Base-by-base conservation (phyloP, 2,797 vertebrate species). In the Knipowitschia caucasica region DNA sequence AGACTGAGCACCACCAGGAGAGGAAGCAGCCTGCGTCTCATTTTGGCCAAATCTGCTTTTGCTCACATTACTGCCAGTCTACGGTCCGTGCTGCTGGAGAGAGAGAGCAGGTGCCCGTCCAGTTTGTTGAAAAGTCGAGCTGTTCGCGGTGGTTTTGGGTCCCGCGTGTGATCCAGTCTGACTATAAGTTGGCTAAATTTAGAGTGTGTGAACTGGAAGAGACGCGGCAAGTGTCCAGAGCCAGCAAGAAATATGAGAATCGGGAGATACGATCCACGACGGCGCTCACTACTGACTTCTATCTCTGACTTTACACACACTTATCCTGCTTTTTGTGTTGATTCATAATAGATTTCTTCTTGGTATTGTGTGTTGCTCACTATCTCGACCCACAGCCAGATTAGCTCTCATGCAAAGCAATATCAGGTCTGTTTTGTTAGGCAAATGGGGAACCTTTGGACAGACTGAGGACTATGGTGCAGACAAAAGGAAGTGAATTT, bases 171-270 rank as follows among this genome's bases (percentile, higher is more conserved):
- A 71, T 61, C 7, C 36, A 1, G 50, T 67, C 64, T 27, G 69
- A 74, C 74, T 86, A 79, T 61, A 74, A 74, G 54, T 53, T 69
- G 31, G 77, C 74, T 91, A 90, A 80, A 83, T 80, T 88, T 90
- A 90, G 89, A 83, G 65, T 9, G 57, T 81, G 85, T 77, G 82
- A 89, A 85, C 74, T 62, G 59, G 69, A 49, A 76, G 82, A 77
- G 70, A 76, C 30, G 47, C 50, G 68, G 51, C 7, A 34, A 66
- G 67, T 31, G 59, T 58, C 45, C 69, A 67, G 64, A 61, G 69
- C 60, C 67, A 53, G 64, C 43, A 45, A 56, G 83, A 77, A 89
- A 91, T 71, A 62, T 66, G 88, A 90, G 85, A 79, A 23, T 71
- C 70, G 20, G n/a, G 74, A 76, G 56, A 82, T 47, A 31, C 30